Evolutionary conservation across 2,797 vertebrate species (phyloP).

Genomic region (Natrix natrix): DNA sequence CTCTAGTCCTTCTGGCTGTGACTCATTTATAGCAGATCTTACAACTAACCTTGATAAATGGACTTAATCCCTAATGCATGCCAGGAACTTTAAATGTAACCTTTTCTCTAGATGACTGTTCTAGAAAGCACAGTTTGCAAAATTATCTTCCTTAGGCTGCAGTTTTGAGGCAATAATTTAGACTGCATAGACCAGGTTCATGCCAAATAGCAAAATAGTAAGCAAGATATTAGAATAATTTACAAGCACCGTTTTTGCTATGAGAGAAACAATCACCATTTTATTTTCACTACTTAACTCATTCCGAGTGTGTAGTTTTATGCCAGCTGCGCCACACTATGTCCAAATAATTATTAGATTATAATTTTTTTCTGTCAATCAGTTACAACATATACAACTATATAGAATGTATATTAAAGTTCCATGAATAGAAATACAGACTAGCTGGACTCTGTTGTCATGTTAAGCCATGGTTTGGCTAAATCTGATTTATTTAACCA

Average conservation of each 20-base stretch:
- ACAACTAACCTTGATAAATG: slow-evolving; percentile 14
- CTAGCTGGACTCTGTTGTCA: not conserved
- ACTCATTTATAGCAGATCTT: not conserved
- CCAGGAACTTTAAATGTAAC: slow-evolving; percentile 17
- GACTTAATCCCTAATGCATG: slow-evolving; percentile 21
- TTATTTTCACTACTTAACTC: not conserved
- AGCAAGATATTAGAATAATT: not conserved
- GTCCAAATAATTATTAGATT: not conserved
- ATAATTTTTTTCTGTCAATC: not conserved
- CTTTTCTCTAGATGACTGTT: slow-evolving; percentile 8
- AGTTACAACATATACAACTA: not conserved
- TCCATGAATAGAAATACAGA: not conserved
- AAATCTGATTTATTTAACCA: not conserved
- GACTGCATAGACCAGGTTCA: not conserved
- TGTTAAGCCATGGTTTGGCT: not conserved
- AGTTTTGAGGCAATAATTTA: not conserved
- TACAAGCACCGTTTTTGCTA: not conserved
- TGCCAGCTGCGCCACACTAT: not conserved
- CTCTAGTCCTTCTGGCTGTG: not conserved
- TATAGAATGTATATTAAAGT: not conserved
- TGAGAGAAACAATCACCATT: not conserved
- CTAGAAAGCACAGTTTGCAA: slow-evolving; percentile 5
- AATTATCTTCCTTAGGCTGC: slow-evolving; percentile 3
- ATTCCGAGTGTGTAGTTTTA: not conserved
- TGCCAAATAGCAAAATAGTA: not conserved